Evolutionary conservation across 37 sponge, comb jelly and placozoan genomes (phyloP).

Genomic region (Oscarella lobularis): DNA sequence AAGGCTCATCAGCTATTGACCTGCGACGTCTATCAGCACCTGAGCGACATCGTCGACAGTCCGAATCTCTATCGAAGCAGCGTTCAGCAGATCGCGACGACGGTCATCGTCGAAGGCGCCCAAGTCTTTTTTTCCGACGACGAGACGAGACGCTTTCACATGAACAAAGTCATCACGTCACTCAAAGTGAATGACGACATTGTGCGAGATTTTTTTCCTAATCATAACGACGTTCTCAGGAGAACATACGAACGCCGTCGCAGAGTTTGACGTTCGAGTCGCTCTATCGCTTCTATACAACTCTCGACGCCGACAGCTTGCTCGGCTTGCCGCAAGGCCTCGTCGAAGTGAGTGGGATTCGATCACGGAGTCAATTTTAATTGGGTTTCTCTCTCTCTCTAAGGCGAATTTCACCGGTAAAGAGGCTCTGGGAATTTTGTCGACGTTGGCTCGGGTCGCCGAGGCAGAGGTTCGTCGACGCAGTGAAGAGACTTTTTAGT

Average conservation of each 20-base stretch:
- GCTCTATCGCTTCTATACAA: not conserved
- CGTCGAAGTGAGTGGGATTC: no score
- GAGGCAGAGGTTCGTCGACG: not conserved
- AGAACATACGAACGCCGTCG: not conserved
- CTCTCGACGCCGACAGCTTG: not conserved
- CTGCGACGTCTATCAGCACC: not conserved
- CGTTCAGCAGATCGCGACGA: slow-evolving; percentile 34
- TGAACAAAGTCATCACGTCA: slow-evolving; percentile 55
- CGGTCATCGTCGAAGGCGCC: slow-evolving; percentile 49
- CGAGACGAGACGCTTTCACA: slow-evolving; percentile 40
- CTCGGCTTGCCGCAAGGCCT: not conserved
- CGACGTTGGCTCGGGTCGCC: not conserved
- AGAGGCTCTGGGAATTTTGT: not conserved
- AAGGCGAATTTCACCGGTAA: no score
- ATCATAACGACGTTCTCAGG: no score
- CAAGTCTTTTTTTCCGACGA: slow-evolving; percentile 71
- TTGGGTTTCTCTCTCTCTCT: no score
- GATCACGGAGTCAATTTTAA: no score
- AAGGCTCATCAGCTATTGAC: not conserved
- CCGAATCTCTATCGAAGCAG: not conserved
- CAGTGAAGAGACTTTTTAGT: not conserved
- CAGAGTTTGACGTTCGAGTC: slow-evolving; percentile 1
- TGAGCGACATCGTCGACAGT: not conserved
- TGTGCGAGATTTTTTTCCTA: no score
- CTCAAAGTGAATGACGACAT: no score